Evolutionary conservation across 2,888 invertebrate genomes (phyloP).

Genomic region (Cheilosia vernalis): DNA sequence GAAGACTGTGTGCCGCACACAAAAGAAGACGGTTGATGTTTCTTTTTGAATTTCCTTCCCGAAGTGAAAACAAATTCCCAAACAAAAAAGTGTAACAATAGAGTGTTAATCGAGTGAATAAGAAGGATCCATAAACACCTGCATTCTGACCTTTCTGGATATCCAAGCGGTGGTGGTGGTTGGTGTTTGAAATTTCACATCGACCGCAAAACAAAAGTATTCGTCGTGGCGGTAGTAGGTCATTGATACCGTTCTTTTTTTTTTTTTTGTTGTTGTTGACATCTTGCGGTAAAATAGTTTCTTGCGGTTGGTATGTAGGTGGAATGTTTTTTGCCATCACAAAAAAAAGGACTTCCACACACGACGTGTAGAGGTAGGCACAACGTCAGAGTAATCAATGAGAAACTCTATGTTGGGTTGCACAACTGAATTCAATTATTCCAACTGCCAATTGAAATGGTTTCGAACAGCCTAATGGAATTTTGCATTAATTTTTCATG

Average conservation of each 20-base stretch:
- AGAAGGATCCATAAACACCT: constrained; percentile 67
- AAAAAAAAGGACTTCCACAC: constrained; percentile 15
- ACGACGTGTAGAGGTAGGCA: neutral
- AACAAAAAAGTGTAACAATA: constrained; percentile 67
- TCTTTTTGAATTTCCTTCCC: constrained; percentile 4
- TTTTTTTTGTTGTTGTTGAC: neutral
- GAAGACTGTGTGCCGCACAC: constrained; percentile 30
- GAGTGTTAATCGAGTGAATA: constrained; percentile 73
- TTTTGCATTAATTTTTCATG: constrained; percentile 24
- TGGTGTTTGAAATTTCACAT: constrained; percentile 54
- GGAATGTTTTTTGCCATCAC: constrained; percentile 21
- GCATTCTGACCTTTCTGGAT: constrained; percentile 63
- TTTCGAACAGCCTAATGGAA: constrained; percentile 11
- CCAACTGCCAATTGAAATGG: constrained; percentile 21
- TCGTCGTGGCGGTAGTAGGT: constrained; percentile 42
- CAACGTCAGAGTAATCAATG: constrained; percentile 10
- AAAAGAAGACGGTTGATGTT: constrained; percentile 29
- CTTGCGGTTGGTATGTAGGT: constrained; percentile 51
- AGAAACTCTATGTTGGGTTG: constrained; percentile 7
- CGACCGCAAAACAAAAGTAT: constrained; percentile 38
- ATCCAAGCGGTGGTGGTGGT: constrained; percentile 27
- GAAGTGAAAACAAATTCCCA: constrained; percentile 6
- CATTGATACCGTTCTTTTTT: constrained; percentile 28
- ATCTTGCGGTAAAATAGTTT: constrained; percentile 31
- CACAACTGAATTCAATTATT: constrained; percentile 18